Evolutionary conservation across 2,888 invertebrate species (phyloP), one percentile per base, ranked within the genome.

Genomic region (Apotomis capreana): DNA sequence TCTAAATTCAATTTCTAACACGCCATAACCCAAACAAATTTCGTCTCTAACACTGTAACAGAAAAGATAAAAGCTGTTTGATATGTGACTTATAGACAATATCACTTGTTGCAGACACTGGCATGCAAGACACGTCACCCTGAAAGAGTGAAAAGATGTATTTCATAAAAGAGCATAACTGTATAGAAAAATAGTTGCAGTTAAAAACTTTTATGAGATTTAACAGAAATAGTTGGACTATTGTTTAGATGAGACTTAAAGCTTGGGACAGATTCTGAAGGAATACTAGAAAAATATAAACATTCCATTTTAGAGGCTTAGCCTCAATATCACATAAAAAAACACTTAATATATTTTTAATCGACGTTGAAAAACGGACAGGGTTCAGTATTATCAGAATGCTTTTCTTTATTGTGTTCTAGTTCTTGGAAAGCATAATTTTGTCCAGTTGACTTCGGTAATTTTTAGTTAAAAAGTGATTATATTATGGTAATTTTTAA

Each of bases 31-130:
- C 44, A 1, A 12, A 46, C 8, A 37, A 51, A 37, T 67, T 51
- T 58, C 37, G 10, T 1, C 51, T 51, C 37, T 68, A 68, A 40
- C 4, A 10, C 49, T 15, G 37, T 40, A 12, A 15, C 4, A 10
- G 9, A 46, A 49, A 59, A 37, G 37, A 12, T 36, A 9, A 51
- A 59, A 68, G 51, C 57, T 6, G 13, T 13, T 37, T 37, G 9
- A 26, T 67, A 15, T 75, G 70, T 68, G 74, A 78, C 81, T 80
- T 79, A 82, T 83, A 83, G 76, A 67, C 65, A 74, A 69, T 74
- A 76, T 83, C 84, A 88, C 89, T 88, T 88, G 88, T 88, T 88
- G 88, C 88, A 81, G 76, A 74, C 80, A 79, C 80, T 82, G 82
- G 87, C 78, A 79, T 80, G 80, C 87, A 84, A 69, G 77, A 78